Percentiles rank a stretch among this genome's conserved stretches.
Evolutionary conservation across 2,888 invertebrate genomes (phyloP).

Genomic region (Hypena proboscidalis): DNA sequence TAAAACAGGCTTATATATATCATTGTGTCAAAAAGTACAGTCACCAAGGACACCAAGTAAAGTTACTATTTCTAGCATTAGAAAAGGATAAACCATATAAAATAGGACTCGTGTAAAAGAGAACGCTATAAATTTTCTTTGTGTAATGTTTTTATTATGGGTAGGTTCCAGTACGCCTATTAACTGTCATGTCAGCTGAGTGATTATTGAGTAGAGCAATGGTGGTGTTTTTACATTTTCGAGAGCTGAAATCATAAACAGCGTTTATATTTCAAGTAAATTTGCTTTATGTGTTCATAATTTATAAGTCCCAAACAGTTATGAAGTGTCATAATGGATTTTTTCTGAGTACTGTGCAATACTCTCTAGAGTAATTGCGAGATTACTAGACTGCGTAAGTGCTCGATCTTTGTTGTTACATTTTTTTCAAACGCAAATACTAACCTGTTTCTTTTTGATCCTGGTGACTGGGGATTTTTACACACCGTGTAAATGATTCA

Average conservation of each 20-base stretch:
- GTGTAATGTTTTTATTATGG: conserved; percentile 40
- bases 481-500: too few species aligned
- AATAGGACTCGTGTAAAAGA: conserved; percentile 8
- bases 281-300: conserved; percentile 25
- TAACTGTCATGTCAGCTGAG: conserved; percentile 50
- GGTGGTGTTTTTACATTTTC: conserved; percentile 72
- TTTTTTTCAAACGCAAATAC: conserved; percentile 67
- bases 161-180: conserved; percentile 13
- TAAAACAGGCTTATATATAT: too few species aligned
- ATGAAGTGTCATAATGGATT: conserved; percentile 21
- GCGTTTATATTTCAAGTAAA: conserved; percentile 21
- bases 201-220: conserved; percentile 62
- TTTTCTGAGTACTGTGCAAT: conserved; percentile 32
- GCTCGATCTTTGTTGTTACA: conserved; percentile 75
- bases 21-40: too few species aligned
- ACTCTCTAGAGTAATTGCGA: conserved; percentile 48
- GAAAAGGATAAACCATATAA: conserved; percentile 3
- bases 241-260: conserved; percentile 42
- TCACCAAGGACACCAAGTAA: background rate
- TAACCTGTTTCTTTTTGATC: conserved; percentile 55
- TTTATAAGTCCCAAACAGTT: conserved; percentile 24
- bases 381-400: conserved; percentile 68
- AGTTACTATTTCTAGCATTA: conserved; percentile 18
- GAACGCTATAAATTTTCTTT: conserved; percentile 18
- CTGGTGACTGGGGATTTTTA: conserved; percentile 8